These are phyloP conservation scores for Nezara viridula DNA, from an alignment of 2,888 invertebrate species.

Conservation along the genomic window DNA sequence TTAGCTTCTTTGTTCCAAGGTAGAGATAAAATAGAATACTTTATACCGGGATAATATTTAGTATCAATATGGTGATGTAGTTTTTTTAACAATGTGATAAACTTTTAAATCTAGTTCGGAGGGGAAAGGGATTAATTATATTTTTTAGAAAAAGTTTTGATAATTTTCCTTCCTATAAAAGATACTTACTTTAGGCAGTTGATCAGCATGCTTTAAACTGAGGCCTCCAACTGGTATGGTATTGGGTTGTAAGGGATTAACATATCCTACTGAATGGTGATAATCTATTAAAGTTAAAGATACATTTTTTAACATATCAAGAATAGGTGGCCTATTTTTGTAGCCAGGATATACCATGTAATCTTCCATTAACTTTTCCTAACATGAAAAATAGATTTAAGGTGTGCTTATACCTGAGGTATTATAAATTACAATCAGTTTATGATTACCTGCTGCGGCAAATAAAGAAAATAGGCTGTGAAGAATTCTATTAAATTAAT, in stretches of 20 bases:
- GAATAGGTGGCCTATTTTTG: background rate
- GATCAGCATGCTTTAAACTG: background rate
- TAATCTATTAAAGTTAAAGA: slow-evolving; percentile 32
- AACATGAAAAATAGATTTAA: background rate
- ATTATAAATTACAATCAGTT: background rate
- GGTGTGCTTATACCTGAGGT: background rate
- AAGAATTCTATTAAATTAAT: slow-evolving; percentile 57
- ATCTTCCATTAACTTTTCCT: slow-evolving; percentile 48
- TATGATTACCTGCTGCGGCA: slow-evolving; percentile 61
- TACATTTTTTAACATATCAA: slow-evolving; percentile 25
- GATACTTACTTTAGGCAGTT: slow-evolving; percentile 25
- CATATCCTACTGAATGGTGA: slow-evolving; percentile 36
- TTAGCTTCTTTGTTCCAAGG: too few relatives aligned
- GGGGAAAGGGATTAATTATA: too few relatives aligned
- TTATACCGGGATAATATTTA: too few relatives aligned
- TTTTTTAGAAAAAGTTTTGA: background rate
- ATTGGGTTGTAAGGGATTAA: slow-evolving; percentile 31
- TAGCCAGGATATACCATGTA: slow-evolving; percentile 11
- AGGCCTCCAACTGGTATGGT: slow-evolving; percentile 49
- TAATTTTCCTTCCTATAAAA: background rate
- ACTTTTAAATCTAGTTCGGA: too few relatives aligned
- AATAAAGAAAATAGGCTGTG: slow-evolving; percentile 53
- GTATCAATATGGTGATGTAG: too few relatives aligned
- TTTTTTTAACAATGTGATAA: too few relatives aligned
- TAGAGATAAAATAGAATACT: too few relatives aligned